Percentiles rank a stretch among this genome's conserved stretches.
Conservation (phyloP, 2,888 invertebrate species). For the Carcina quercana region DNA sequence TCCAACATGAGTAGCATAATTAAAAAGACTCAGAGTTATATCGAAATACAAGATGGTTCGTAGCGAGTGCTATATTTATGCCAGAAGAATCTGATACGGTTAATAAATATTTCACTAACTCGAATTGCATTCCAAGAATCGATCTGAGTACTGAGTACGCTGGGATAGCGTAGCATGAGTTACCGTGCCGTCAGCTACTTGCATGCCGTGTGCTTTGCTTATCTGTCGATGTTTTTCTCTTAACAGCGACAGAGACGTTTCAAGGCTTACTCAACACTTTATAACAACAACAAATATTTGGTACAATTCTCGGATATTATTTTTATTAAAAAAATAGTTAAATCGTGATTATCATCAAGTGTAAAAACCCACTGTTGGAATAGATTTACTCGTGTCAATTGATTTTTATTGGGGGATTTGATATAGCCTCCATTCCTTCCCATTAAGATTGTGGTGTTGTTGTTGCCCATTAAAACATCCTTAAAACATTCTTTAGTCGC, state of each 20-base stretch:
- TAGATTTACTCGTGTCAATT: too few relatives aligned
- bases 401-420: too few relatives aligned
- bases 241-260: conserved; percentile 15
- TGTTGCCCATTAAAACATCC: too few relatives aligned
- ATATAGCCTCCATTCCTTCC: too few relatives aligned
- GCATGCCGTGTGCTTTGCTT: conserved; percentile 36
- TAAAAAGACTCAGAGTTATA: conserved; percentile 34
- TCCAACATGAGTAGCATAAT: conserved; percentile 32
- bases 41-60: conserved; percentile 37
- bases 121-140: conserved; percentile 61
- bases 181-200: conserved; percentile 45
- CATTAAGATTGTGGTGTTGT: too few relatives aligned
- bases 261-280: too few relatives aligned
- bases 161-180: conserved; percentile 44
- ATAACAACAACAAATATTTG: too few relatives aligned
- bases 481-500: too few relatives aligned
- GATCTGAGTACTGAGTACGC: conserved; percentile 13
- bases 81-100: conserved; percentile 55
- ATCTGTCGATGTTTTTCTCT: conserved; percentile 20
- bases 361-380: too few relatives aligned
- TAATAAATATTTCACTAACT: conserved; percentile 62
- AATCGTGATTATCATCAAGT: too few relatives aligned
- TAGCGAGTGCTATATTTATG: conserved; percentile 37
- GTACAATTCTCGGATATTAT: too few relatives aligned
- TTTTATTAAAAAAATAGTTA: too few relatives aligned